A percentile compares a stretch with the other conserved stretches of the same genome.
Evolutionary conservation across 2,888 invertebrate genomes (phyloP).

Genomic region (Polydrusus tereticollis): DNA sequence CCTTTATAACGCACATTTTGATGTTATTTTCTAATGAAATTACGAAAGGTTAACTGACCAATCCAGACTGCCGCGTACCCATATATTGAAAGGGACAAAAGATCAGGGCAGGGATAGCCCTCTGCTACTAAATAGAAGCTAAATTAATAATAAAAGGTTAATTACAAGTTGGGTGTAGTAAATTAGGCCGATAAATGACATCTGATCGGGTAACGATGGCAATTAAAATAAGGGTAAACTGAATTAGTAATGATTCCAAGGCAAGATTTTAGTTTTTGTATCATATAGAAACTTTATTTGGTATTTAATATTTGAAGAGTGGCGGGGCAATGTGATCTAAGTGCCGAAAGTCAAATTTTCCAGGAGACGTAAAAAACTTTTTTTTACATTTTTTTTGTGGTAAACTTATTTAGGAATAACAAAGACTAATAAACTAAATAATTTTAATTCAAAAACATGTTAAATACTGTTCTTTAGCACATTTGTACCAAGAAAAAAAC

Average conservation of each 20-base stretch:
- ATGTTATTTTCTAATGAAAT: background rate
- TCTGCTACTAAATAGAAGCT: background rate
- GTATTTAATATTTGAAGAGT: background rate
- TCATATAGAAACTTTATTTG: background rate
- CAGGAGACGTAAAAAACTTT: no score
- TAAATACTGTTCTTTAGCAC: no score
- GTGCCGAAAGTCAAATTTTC: no score
- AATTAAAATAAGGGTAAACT: background rate
- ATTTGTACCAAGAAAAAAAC: no score
- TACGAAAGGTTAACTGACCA: background rate
- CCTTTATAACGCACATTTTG: background rate
- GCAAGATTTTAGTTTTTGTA: background rate
- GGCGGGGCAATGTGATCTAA: no score
- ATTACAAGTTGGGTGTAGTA: background rate
- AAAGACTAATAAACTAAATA: no score
- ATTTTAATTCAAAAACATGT: no score
- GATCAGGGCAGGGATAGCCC: background rate
- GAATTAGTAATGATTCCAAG: background rate
- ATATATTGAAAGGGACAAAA: background rate
- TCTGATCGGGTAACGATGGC: background rate
- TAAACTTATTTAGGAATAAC: no score
- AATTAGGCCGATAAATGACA: background rate
- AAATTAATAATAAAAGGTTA: constrained; percentile 3
- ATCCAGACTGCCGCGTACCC: background rate
- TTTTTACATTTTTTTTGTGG: no score